Conservation (phyloP, 2,888 invertebrate genomes). For the Iselma pallidipennis region DNA sequence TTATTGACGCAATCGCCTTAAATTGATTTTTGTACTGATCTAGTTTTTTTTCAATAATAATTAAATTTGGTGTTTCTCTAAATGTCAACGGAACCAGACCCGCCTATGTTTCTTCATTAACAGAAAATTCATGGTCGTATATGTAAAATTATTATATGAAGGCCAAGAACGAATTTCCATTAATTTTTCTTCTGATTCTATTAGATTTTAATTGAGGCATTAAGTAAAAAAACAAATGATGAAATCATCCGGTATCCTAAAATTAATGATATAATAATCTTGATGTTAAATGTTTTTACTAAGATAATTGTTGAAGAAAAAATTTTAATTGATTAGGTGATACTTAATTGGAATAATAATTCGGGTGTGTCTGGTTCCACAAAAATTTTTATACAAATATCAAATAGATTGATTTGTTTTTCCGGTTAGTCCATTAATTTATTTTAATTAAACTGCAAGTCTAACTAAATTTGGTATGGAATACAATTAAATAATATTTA, state of each 20-base stretch:
- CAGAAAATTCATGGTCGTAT: constrained; percentile 19
- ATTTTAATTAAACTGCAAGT: not conserved
- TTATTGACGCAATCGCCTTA: constrained; percentile 11
- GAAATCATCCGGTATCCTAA: no score
- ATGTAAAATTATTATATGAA: constrained; percentile 15
- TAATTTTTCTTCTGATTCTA: not conserved
- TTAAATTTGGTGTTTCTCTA: constrained; percentile 9
- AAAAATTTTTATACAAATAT: not conserved
- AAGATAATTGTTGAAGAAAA: no score
- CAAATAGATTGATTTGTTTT: not conserved
- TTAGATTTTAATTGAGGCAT: not conserved
- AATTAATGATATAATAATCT: no score
- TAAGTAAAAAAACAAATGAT: no score
- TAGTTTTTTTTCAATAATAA: constrained; percentile 13
- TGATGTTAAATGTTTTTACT: no score
- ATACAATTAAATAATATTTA: no score
- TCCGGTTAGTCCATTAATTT: not conserved
- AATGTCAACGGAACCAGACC: constrained; percentile 22
- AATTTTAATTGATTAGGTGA: no score
- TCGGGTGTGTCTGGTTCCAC: not conserved
- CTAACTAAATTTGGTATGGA: no score
- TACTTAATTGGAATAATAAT: not conserved
- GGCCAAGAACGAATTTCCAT: constrained; percentile 9
- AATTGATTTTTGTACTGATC: constrained; percentile 14
- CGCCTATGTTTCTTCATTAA: constrained; percentile 21